A percentile compares a stretch with the other conserved stretches of the same genome.
Evolutionary conservation across 1,140 invertebrate species (phyloP).

Genomic region (Meloidogyne exigua): DNA sequence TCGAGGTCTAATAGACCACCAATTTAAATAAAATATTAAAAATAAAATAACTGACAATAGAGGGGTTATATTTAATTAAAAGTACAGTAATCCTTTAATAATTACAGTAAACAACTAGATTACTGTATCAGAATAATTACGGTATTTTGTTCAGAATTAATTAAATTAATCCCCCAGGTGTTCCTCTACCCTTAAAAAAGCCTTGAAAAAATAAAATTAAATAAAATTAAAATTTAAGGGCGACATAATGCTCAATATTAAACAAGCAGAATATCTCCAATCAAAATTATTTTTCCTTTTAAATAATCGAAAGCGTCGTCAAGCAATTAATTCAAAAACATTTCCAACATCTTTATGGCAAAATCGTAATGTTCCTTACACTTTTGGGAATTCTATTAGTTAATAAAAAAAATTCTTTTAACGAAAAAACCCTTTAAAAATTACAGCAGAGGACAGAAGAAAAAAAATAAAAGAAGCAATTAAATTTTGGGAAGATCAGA

Average conservation of each 20-base stretch:
- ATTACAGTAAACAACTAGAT: no score
- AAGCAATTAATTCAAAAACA: neutral
- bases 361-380: constrained; percentile 9
- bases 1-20: no score
- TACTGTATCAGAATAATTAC: no score
- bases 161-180: no score
- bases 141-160: no score
- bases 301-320: neutral
- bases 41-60: no score
- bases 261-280: neutral
- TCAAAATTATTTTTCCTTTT: constrained; percentile 1
- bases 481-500: constrained; percentile 4
- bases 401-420: neutral
- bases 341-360: constrained; percentile 6
- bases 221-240: neutral
- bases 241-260: neutral
- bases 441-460: neutral
- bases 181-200: no score
- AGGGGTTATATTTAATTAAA: no score
- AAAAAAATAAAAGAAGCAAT: neutral
- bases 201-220: no score
- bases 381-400: constrained; percentile 4
- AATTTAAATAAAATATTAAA: no score
- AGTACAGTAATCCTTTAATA: no score
- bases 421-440: no score